Conservation (phyloP, 2,113 vertebrate species). For the Agapornis roseicollis region DNA sequence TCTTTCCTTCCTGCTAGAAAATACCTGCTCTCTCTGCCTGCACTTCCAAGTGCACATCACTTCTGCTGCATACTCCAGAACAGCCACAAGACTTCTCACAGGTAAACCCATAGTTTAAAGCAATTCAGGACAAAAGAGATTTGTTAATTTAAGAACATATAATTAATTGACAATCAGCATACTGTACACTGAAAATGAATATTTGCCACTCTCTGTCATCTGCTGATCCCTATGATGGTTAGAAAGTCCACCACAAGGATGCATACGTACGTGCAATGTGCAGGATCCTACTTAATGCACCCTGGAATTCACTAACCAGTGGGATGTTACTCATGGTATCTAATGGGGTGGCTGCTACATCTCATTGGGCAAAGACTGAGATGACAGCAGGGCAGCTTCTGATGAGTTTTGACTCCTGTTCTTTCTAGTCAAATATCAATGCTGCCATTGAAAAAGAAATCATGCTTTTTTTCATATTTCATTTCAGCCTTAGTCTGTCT, state of each 20-base stretch:
- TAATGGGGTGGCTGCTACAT: neutral
- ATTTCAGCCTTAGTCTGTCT: neutral
- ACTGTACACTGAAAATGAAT: neutral
- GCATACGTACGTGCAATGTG: rapidly evolving
- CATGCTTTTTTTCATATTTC: neutral
- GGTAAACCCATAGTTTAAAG: neutral
- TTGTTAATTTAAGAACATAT: neutral
- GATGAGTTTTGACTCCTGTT: neutral
- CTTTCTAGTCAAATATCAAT: neutral
- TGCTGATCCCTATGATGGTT: rapidly evolving
- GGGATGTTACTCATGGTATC: rapidly evolving
- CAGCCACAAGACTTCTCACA: neutral
- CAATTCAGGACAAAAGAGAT: neutral
- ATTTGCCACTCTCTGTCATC: neutral
- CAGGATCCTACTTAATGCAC: neutral
- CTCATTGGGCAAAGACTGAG: neutral
- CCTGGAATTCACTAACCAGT: neutral
- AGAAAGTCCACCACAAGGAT: neutral
- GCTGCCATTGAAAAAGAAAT: neutral
- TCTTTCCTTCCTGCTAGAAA: neutral
- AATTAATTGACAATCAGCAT: neutral
- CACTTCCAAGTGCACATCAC: neutral
- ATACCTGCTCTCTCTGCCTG: rapidly evolving
- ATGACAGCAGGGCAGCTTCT: neutral
- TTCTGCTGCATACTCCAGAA: neutral